Base-by-base conservation (phyloP, 2,888 invertebrate species). In the Sphecodes monilicornis region DNA sequence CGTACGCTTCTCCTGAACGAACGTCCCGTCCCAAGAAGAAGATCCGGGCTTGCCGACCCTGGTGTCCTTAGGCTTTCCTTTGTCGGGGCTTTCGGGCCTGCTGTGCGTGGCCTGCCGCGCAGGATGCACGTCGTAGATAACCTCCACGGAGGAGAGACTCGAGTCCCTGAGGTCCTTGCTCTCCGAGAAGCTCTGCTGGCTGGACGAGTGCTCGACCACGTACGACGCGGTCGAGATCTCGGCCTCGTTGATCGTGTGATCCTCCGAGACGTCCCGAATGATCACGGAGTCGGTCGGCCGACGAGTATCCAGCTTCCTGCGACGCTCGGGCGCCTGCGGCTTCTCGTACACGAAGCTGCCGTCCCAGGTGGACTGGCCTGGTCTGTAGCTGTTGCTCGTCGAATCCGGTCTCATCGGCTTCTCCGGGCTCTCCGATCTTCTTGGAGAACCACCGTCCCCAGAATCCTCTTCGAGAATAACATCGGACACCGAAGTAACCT, bases 261-360 rank as follows among this genome's bases (percentile, higher is more conserved):
- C 94, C 26, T 93, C 87, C 36, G 82, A 88, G 41, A 84, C 82
- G 57, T 78, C 89, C 4, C 73, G 88, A 10, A 86, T 89, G 13
- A 83, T 39, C 4, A 89, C 6, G 0, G 78, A 32, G 26, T 87
- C 95, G 95, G 92, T 96, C 95, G 86, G 95, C 13, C 80, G 83
- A 75, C 73, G 80, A 0, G 75, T 72, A 0, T 80, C 74, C 4
- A 86, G 50, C 43, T 82, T 86, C 8, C 88, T 81, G 0, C 87
- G 84, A 22, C 46, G 76, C 0, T 86, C 89, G 0, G 79, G 81
- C 1, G 46, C 57, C 1, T 72, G 74, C 76, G 95, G 95, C 85
- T 94, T 95, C 91, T 96, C 96, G 86, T 96, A 95, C 36, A 94
- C 93, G 85, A 96, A 96, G 87, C 95, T 96, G 5, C 96, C 96